Conservation (phyloP, 2,797 vertebrate genomes). For the Decapterus maruadsi region DNA sequence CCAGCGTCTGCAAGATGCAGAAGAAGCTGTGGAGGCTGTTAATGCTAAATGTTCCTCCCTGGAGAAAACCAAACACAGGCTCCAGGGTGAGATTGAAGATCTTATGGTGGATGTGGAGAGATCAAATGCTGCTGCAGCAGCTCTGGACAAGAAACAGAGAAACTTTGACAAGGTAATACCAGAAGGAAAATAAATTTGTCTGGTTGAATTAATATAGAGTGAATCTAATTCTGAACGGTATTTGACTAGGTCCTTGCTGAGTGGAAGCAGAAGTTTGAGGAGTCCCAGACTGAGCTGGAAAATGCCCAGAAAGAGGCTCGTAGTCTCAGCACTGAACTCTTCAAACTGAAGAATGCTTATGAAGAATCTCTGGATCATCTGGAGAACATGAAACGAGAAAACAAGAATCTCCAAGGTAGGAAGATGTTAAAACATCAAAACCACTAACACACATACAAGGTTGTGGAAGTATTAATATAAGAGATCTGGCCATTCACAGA, state of each 20-base stretch:
- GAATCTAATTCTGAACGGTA: no score
- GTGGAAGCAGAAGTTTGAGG: constrained; percentile 86
- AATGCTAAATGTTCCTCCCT: constrained; percentile 94
- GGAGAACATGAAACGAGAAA: constrained; percentile 89
- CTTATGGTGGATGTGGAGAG: constrained; percentile 93
- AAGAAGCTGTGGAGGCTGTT: constrained; percentile 91
- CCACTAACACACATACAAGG: no score
- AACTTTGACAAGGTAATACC: constrained; percentile 85
- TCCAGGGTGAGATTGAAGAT: constrained; percentile 95
- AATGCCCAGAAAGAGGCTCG: constrained; percentile 84
- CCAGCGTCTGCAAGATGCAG: constrained; percentile 89
- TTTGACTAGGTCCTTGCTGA: constrained; percentile 67
- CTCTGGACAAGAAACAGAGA: constrained; percentile 91
- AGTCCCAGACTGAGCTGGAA: constrained; percentile 83
- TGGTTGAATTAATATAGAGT: no score
- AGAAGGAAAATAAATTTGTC: neutral
- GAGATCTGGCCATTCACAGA: constrained; percentile 59
- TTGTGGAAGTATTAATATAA: no score
- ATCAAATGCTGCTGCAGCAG: constrained; percentile 89
- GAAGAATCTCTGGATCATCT: constrained; percentile 85
- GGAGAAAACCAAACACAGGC: constrained; percentile 95
- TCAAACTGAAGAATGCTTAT: constrained; percentile 87
- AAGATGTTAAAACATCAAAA: no score
- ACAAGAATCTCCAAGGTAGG: constrained; percentile 88
- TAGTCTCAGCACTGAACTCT: constrained; percentile 84